Evolutionary conservation across 2,888 invertebrate species (phyloP), one percentile per base, ranked within the genome.

Genomic region (Napeogenes inachia): DNA sequence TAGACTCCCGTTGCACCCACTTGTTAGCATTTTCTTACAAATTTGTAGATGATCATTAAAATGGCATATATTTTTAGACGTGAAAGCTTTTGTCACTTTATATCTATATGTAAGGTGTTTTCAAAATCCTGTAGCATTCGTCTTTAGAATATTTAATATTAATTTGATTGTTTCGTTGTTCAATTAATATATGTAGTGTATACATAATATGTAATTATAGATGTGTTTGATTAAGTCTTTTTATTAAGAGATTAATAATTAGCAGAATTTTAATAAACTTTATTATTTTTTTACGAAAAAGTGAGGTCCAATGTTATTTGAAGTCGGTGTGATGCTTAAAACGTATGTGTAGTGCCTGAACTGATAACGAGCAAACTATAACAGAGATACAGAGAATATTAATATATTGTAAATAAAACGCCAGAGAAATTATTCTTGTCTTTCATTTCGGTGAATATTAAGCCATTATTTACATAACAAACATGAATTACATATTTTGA

Each of bases 391-490:
- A 88, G 84, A 88, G 82, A 83, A 88, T 87, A 89, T 85, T 85
- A 89, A 87, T 89, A 89, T 90, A 88, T 89, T 89, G 89, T 89
- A 89, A 89, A 89, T 88, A 89, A 89, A 86, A 81, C 78, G 76
- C 81, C 73, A 77, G 78, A 80, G 32, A 62, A 64, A 45, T 57
- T 30, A 45, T 57, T 56, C 8, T 46, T 60, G 57, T 55, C 35
- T 65, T 61, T 66, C 55, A 56, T 63, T 68, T 58, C 50, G 30
- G 10, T 50, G 50, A 30, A 10, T 2, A n/a, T 47, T 47, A 13
- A 4, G 13, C 6, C 35, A 5, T 6, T 8, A 3, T 3, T 2
- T 42, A 0, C 1, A 42, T 10, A 42, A 2, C 6, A 42, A 42
- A 10, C 42, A n/a, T n/a, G n/a, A n/a, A n/a, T n/a, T 21, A 21